Percentiles rank a stretch among this genome's conserved stretches.
phyloP scores from a whole-genome alignment of 2,888 invertebrate species.

The Noctua janthina region DNA sequence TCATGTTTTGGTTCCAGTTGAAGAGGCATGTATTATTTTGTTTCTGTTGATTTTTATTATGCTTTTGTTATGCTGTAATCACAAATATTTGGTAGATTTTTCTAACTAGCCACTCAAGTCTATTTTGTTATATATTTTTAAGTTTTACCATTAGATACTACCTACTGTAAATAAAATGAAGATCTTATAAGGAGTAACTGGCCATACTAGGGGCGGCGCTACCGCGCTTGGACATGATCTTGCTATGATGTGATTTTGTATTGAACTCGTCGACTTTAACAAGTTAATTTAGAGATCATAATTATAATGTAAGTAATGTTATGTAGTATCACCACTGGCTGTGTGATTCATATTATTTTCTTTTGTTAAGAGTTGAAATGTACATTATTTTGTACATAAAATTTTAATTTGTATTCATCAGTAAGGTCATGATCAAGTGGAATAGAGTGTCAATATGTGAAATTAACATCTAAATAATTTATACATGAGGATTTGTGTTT shows the following conservation, averaged over 20 bases:
- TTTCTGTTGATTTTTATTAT: conserved; percentile 87
- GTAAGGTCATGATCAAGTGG: conserved; percentile 63
- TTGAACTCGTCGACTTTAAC: conserved; percentile 47
- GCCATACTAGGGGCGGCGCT: conserved; percentile 75
- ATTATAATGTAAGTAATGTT: conserved; percentile 60
- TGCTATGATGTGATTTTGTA: conserved; percentile 48
- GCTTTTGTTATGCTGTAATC: conserved; percentile 87
- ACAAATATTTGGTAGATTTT: conserved; percentile 85
- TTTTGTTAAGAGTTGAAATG: conserved; percentile 58
- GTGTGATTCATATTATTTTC: conserved; percentile 62
- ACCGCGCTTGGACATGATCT: conserved; percentile 71
- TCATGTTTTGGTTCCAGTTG: conserved; percentile 70
- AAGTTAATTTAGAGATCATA: conserved; percentile 52
- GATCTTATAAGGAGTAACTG: conserved; percentile 83
- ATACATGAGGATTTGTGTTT: conserved; percentile 69
- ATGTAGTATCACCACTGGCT: conserved; percentile 62
- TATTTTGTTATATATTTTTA: conserved; percentile 90
- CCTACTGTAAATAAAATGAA: conserved; percentile 85
- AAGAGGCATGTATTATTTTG: conserved; percentile 81
- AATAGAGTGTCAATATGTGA: conserved; percentile 70
- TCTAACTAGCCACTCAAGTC: conserved; percentile 85
- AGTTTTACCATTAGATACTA: conserved; percentile 85
- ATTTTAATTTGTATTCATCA: conserved; percentile 52
- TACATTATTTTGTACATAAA: conserved; percentile 59
- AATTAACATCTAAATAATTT: conserved; percentile 74